Conservation (phyloP, 2,797 vertebrate genomes). For the Typhlichthys eigenmanni region DNA sequence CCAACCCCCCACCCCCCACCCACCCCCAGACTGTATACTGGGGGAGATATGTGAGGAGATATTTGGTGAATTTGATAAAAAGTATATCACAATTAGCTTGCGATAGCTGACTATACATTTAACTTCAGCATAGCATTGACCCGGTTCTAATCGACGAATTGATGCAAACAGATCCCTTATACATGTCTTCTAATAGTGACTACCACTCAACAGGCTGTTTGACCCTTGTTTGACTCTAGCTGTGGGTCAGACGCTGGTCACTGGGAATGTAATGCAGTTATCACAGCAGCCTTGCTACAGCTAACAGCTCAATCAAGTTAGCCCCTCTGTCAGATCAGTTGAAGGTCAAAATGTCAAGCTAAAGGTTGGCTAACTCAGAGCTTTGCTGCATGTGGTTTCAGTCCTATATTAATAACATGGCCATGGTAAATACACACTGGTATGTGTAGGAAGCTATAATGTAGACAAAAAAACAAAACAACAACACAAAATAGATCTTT, state of each 20-base stretch:
- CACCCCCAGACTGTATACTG: slow-evolving; percentile 40
- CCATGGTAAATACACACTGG: neutral
- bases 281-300: slow-evolving; percentile 27
- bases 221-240: slow-evolving; percentile 57
- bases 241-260: slow-evolving; percentile 60
- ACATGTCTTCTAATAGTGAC: slow-evolving; percentile 10
- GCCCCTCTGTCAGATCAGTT: slow-evolving; percentile 50
- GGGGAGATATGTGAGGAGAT: slow-evolving; percentile 34
- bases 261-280: slow-evolving; percentile 60
- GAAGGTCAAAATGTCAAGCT: slow-evolving; percentile 16
- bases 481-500: no score
- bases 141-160: slow-evolving; percentile 37
- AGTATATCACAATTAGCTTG: slow-evolving; percentile 9
- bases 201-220: slow-evolving; percentile 8
- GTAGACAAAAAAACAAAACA: neutral
- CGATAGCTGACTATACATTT: slow-evolving; percentile 37
- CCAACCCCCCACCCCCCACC: slow-evolving; percentile 7
- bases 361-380: slow-evolving; percentile 23
- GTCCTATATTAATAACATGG: slow-evolving; percentile 26
- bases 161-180: slow-evolving; percentile 42
- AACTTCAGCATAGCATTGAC: slow-evolving; percentile 26
- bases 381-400: slow-evolving; percentile 20
- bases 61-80: no score
- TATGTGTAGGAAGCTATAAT: neutral
- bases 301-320: slow-evolving; percentile 46